Conservation (phyloP, 2,113 vertebrate genomes). For the Thamnophis sirtalis region DNA sequence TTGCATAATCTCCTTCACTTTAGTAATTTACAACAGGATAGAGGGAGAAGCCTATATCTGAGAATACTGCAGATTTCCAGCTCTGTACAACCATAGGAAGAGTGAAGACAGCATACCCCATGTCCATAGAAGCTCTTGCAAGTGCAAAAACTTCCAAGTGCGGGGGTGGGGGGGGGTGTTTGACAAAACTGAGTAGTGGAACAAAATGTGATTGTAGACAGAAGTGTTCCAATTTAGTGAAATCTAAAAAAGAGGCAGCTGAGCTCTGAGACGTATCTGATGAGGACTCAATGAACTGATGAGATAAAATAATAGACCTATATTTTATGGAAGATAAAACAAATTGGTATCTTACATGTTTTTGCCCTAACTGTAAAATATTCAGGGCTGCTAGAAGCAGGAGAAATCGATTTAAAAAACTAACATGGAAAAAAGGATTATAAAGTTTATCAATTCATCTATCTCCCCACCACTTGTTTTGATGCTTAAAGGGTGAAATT, state of each 20-base stretch:
- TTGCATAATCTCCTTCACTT: not conserved
- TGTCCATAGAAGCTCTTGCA: not conserved
- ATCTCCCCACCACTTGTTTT: not conserved
- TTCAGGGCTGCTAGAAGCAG: not conserved
- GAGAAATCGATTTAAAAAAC: not conserved
- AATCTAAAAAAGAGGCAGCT: not conserved
- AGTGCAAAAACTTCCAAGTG: not conserved
- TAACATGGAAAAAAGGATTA: not conserved
- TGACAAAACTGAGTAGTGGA: not conserved
- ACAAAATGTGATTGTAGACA: not conserved
- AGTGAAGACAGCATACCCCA: not conserved
- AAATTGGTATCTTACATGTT: not conserved
- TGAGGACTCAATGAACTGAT: not conserved
- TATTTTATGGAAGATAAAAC: not conserved
- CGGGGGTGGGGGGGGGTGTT: too few species aligned
- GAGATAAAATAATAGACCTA: not conserved
- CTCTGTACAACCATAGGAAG: not conserved
- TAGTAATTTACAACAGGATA: not conserved
- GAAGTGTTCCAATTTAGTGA: not conserved
- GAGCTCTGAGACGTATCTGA: not conserved
- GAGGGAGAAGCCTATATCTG: not conserved
- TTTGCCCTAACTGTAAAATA: not conserved
- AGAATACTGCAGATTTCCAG: not conserved
- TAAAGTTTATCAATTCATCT: not conserved
- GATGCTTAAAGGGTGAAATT: not conserved